phyloP scores from a whole-genome alignment of 1,140 invertebrate genomes.

The Drosophila grimshawi region DNA sequence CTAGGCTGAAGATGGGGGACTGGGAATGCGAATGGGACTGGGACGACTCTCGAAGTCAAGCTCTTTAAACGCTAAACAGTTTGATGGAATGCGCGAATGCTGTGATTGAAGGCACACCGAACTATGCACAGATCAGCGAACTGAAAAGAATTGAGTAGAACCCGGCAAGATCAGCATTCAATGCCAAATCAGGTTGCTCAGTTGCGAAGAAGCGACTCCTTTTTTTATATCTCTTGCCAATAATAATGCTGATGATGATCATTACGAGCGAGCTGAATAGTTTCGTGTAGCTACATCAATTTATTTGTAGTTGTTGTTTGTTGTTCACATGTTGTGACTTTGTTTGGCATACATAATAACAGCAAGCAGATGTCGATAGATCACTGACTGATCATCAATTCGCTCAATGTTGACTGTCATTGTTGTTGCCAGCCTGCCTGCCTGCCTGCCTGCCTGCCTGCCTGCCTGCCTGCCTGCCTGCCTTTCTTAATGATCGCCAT shows the following conservation, averaged over 20 bases:
- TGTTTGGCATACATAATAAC: constrained; percentile 82
- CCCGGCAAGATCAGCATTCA: neutral
- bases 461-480: constrained; percentile 29
- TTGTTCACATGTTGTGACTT: constrained; percentile 80
- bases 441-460: constrained; percentile 34
- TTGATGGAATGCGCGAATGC: constrained; percentile 42
- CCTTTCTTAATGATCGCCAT: constrained; percentile 52
- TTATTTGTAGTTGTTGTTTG: constrained; percentile 54
- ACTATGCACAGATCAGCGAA: constrained; percentile 46
- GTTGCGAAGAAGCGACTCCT: constrained; percentile 29
- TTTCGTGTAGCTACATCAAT: constrained; percentile 57
- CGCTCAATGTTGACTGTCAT: constrained; percentile 68
- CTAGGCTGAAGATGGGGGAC: constrained; percentile 19
- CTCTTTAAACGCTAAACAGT: constrained; percentile 67
- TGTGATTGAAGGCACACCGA: constrained; percentile 72
- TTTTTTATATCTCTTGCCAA: neutral
- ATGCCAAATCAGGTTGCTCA: constrained; percentile 50
- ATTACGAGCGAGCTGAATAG: constrained; percentile 44
- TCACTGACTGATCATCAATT: constrained; percentile 55
- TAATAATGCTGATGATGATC: constrained; percentile 8
- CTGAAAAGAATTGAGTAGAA: neutral
- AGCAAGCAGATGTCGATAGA: constrained; percentile 59
- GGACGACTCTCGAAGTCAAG: constrained; percentile 2
- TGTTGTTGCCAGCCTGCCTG: constrained; percentile 44
- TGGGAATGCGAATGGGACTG: neutral